Base-by-base conservation (phyloP, 2,888 invertebrate genomes). In the Cistogaster globosa region DNA sequence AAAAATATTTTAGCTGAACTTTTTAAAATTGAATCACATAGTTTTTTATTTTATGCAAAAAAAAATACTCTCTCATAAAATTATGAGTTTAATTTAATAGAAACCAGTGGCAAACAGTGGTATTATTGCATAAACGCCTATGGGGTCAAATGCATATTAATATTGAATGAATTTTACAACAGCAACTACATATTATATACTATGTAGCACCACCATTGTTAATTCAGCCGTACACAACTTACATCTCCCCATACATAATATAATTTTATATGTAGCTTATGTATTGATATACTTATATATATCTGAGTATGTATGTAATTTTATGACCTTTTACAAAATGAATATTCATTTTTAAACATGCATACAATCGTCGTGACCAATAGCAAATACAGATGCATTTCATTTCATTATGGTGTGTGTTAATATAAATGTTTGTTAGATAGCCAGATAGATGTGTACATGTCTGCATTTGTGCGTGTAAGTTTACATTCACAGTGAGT, bases 121-220 rank as follows among this genome's bases (percentile, higher is more conserved):
- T 75, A 85, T 82, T 85, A 82, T 85, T 85, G 82, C 85, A 85
- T 85, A 85, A 85, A 85, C 85, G 85, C 85, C 85, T 82, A 51
- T 82, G 79, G 82, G 85, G 58, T 85, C 82, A 79, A n/a, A 67
- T 85, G 68, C 74, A 82, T 82, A 82, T 85, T 85, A 85, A 85
- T 85, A 82, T 79, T 82, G 69, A 69, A 85, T 85, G 79, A 60
- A 75, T 82, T 78, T 82, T 55, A 69, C 74, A 32, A 63, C 75
- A 32, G 6, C 18, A 53, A 53, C 18, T 48, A 51, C 51, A 51
- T 7, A 51, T n/a, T n/a, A 32, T 7, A 32, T 32, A 32, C 32
- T 6, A 3, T 42, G 12, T 42, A 12, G 4, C 12, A 12, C 12
- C 42, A 42, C 12, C 42, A 12, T 42, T 42, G 12, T 12, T 11